Conservation (phyloP, 2,113 vertebrate species). For the Phylloscopus whistleri region DNA sequence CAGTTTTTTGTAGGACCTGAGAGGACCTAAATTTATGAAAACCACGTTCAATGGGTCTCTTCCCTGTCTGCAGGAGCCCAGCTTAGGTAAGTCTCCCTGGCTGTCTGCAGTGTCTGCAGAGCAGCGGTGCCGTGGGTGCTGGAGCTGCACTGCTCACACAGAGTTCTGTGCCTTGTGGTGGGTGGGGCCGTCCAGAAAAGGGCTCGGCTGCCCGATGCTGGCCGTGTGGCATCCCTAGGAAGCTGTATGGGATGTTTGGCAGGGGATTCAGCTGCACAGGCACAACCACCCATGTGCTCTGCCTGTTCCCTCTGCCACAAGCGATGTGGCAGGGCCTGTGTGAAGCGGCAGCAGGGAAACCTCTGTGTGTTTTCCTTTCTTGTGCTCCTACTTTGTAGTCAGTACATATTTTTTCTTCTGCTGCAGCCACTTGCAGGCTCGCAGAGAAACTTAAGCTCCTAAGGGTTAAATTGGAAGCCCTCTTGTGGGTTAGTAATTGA, state of each 20-base stretch:
- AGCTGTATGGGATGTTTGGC: background rate
- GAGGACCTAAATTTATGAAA: background rate
- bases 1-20: background rate
- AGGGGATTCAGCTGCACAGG: background rate
- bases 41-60: background rate
- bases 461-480: background rate
- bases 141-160: background rate
- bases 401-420: background rate
- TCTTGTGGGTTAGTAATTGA: background rate
- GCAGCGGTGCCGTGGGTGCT: fast-evolving
- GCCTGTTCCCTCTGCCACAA: background rate
- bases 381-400: background rate
- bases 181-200: background rate
- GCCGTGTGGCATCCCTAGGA: background rate
- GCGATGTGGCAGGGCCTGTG: fast-evolving
- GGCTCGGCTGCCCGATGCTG: background rate
- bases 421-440: background rate
- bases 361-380: background rate
- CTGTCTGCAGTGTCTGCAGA: background rate
- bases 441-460: background rate
- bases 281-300: background rate
- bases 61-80: background rate
- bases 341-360: background rate
- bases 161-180: background rate
- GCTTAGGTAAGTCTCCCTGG: slow-evolving; percentile 34